Evolutionary conservation across 35 echinoderm and acorn worm genomes (phyloP).

Genomic region (Heliocidaris tuberculata): DNA sequence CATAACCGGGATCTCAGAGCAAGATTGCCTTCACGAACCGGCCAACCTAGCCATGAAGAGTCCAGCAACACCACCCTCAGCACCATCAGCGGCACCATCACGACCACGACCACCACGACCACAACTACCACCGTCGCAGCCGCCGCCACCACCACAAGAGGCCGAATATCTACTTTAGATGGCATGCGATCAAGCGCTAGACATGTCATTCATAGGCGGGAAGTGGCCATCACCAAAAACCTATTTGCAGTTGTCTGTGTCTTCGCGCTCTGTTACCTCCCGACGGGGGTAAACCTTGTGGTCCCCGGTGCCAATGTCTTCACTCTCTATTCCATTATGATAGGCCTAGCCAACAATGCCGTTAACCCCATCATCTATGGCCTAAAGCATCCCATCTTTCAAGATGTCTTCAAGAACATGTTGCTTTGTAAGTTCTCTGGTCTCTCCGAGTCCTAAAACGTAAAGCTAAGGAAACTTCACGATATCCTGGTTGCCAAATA

Average conservation of each 20-base stretch:
- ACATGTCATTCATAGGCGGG: background rate
- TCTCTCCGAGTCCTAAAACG: too few relatives aligned
- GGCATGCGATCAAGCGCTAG: background rate
- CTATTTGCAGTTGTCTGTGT: constrained; percentile 43
- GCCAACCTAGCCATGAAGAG: background rate
- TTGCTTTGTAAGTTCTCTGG: constrained; percentile 30
- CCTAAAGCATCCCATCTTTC: constrained; percentile 63
- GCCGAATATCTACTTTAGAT: background rate
- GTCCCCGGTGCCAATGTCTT: constrained; percentile 38
- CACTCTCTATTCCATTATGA: background rate
- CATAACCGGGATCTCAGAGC: background rate
- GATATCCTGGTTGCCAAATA: too few relatives aligned
- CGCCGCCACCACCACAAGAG: background rate
- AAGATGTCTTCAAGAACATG: constrained; percentile 55
- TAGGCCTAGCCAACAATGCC: constrained; percentile 25
- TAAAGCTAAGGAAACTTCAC: too few relatives aligned
- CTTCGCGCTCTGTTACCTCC: constrained; percentile 34
- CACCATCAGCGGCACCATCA: background rate
- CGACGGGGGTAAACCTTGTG: constrained; percentile 10
- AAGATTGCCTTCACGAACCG: background rate
- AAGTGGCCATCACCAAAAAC: constrained; percentile 50
- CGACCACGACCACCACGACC: background rate
- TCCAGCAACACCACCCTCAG: background rate
- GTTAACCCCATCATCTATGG: constrained; percentile 73
- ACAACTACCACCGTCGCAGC: background rate